Evolutionary conservation across 2,113 vertebrate species (phyloP), one percentile per base, ranked within the genome.

Genomic region (Holacanthus passer): DNA sequence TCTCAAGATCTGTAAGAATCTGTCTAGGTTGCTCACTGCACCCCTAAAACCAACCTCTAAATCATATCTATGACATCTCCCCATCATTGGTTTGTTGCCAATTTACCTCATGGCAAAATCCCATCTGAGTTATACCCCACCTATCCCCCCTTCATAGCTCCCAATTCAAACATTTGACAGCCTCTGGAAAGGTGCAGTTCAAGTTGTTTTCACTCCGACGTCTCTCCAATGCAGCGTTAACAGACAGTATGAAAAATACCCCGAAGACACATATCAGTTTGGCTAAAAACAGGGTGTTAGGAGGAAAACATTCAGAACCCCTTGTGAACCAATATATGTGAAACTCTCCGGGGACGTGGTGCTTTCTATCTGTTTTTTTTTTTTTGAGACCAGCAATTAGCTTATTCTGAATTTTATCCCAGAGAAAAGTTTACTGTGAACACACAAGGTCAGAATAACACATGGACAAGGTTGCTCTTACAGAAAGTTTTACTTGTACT

Each of bases 61-160:
- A 94, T 93, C 94, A 87, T 77, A 88, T 87, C 90, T 63, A 91
- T 87, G 92, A 92, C 92, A 91, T 82, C 56, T 80, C 88, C 80
- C 79, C 79, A 91, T 89, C 91, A 90, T 93, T 93, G 93, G 92
- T 91, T 87, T 89, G 79, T 80, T 94, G 93, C 93, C 93, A 93
- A 69, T 91, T 88, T 91, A 89, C 88, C 91, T 90, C 87, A 90
- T 85, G 91, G 92, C 91, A 84, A 91, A 86, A 93, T 92, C 90
- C 84, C 91, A 80, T 87, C 80, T 75, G 90, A 91, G 84, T 89
- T 89, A 70, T 86, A 89, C 78, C 83, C 78, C 80, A 87, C 88
- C 87, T 88, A 82, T 77, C 79, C 89, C 82, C 81, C 75, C 78
- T 84, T 88, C 81, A 86, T 76, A 69, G 85, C 80, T 91, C 91